Base-by-base conservation (phyloP, 2,797 vertebrate species). In the Hydrocynus forskahlii region DNA sequence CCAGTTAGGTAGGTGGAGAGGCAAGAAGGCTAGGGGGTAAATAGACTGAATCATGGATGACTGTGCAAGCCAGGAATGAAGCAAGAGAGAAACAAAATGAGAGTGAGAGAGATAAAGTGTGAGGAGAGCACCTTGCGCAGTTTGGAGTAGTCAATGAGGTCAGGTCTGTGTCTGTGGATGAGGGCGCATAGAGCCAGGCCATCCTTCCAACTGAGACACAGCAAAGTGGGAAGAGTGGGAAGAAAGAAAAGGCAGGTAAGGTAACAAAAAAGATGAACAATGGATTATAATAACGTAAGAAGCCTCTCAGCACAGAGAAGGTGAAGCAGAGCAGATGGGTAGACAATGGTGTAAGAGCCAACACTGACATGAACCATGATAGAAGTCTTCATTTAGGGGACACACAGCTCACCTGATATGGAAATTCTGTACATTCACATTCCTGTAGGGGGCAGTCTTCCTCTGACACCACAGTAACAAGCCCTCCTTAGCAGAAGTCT, bases 181-280 rank as follows among this genome's bases (percentile, higher is more conserved):
- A 97, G 96, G 88, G 96, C 96, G 17, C 96, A 97, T 88, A 97
- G 95, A 79, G 96, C 96, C 91, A 97, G 93, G 86, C 96, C 96
- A 9, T 97, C 96, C 91, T 97, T 97, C 96, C 96, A 97, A 86
- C 94, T 94, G 92, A 86, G 85, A 86, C 85, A 86, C 89, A 83
- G 72, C n/a, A 66, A 82, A 16, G 76, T 66, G 38, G 10, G 29
- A 45, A 16, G 19, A 25, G 19, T n/a, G 57, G 25, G 3, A 5
- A 72, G 48, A 59, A 7, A 54, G 66, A 35, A 55, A 66, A 23
- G 35, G 38, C 55, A 17, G 68, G 62, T 78, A 79, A 5, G 6
- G 63, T 23, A 59, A 23, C 10, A n/a, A 10, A 21, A 16, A 64
- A 4, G 16, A 64, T 17, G 23, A 55, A 29, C 25, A 50, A 72